Conservation (phyloP, 2,113 vertebrate species). For the Gopherus evgoodei region DNA sequence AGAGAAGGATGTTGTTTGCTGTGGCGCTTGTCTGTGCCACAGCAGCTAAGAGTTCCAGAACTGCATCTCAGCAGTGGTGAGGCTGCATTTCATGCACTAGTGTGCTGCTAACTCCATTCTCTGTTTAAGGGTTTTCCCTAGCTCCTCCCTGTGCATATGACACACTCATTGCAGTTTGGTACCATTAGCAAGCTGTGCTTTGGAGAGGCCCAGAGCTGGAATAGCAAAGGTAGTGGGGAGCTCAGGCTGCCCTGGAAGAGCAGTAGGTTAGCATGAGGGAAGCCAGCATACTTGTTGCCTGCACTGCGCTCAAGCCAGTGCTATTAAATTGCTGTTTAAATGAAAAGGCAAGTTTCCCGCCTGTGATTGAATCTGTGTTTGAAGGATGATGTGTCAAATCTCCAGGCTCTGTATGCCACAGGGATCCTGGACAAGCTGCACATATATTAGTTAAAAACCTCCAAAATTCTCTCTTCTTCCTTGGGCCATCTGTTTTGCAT, state of each 20-base stretch:
- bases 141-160: neutral
- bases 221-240: neutral
- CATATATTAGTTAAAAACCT: neutral
- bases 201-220: neutral
- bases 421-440: neutral
- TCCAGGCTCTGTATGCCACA: neutral
- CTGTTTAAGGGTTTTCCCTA: neutral
- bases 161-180: fast-evolving
- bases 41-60: neutral
- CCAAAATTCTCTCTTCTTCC: neutral
- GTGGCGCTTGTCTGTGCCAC: neutral
- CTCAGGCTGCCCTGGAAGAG: neutral
- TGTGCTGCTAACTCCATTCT: neutral
- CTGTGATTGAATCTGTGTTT: neutral
- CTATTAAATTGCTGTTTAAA: neutral
- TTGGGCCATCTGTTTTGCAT: slow-evolving; percentile 40
- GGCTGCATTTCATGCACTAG: neutral
- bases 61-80: neutral
- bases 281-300: fast-evolving
- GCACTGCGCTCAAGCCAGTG: fast-evolving
- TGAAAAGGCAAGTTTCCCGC: neutral
- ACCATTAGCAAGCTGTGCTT: neutral
- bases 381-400: neutral
- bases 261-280: neutral
- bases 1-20: too few relatives aligned